These are phyloP conservation scores for Macroramphosus scolopax DNA, from an alignment of 2,797 vertebrate species.

Conservation along the genomic window DNA sequence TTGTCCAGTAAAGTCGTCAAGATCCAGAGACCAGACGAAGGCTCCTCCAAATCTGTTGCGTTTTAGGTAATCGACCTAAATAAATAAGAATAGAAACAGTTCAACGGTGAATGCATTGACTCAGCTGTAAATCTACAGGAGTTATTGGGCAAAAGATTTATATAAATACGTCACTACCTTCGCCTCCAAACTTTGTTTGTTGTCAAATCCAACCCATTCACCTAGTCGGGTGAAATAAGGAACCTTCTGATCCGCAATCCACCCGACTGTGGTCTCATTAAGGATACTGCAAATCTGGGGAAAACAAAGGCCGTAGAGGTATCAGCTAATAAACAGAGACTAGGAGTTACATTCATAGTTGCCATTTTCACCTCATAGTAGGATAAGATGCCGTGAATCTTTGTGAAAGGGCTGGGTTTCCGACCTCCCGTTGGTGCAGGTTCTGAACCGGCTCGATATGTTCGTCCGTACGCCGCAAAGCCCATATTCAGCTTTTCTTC, in stretches of 20 bases:
- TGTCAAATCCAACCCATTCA: slow-evolving; percentile 85
- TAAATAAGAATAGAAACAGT: neutral
- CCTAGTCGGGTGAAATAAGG: slow-evolving; percentile 77
- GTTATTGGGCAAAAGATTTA: too few species aligned
- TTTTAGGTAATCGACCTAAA: slow-evolving; percentile 70
- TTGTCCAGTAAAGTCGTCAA: slow-evolving; percentile 75
- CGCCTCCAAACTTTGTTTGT: slow-evolving; percentile 73
- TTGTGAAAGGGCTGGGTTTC: too few species aligned
- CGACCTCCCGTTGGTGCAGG: too few species aligned
- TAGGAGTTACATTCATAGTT: too few species aligned
- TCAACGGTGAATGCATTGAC: neutral
- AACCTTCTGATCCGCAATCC: slow-evolving; percentile 79
- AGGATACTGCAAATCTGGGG: slow-evolving; percentile 81
- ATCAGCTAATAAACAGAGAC: too few species aligned
- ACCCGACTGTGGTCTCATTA: slow-evolving; percentile 54
- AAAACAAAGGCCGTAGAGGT: too few species aligned
- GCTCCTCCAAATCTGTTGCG: slow-evolving; percentile 72
- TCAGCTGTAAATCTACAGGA: too few species aligned
- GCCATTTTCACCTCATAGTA: slow-evolving; percentile 86
- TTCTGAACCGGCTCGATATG: slow-evolving; percentile 60
- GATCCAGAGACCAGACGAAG: slow-evolving; percentile 75
- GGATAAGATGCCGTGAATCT: too few species aligned
- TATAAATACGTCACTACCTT: too few species aligned
- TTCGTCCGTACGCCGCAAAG: slow-evolving; percentile 78
- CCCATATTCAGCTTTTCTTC: slow-evolving; percentile 79